Conservation (phyloP, 2,888 invertebrate species). For the Myathropa florea region DNA sequence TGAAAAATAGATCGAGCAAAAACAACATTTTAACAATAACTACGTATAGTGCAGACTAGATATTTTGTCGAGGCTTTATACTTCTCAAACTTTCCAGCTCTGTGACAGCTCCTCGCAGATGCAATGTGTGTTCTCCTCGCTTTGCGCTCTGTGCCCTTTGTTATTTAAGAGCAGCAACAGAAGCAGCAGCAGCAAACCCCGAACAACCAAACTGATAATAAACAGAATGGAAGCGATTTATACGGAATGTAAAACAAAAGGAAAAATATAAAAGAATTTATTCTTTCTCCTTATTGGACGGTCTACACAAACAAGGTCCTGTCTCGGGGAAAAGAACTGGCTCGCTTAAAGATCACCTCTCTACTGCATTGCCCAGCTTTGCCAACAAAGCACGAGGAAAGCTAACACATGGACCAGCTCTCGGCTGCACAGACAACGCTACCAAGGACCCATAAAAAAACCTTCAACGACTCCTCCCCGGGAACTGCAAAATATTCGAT, state of each 20-base stretch:
- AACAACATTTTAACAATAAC: conserved; percentile 49
- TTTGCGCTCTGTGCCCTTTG: conserved; percentile 15
- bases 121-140: conserved; percentile 10
- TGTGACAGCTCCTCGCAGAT: conserved; percentile 56
- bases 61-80: conserved; percentile 29
- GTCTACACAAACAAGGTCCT: conserved; percentile 20
- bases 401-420: conserved; percentile 57
- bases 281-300: conserved; percentile 41
- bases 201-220: conserved; percentile 41
- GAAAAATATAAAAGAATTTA: conserved; percentile 23
- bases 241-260: conserved; percentile 51
- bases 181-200: neutral
- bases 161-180: conserved; percentile 15
- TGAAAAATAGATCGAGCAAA: neutral
- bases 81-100: conserved; percentile 43
- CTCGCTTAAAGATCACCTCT: conserved; percentile 25
- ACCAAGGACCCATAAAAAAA: conserved; percentile 57
- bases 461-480: conserved; percentile 42
- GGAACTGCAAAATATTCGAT: conserved; percentile 62
- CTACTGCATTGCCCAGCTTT: neutral
- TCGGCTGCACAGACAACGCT: conserved; percentile 29
- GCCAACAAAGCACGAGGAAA: conserved; percentile 53
- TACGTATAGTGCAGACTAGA: conserved; percentile 51
- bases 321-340: neutral
- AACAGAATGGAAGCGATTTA: conserved; percentile 60